Percentiles rank a stretch among this genome's conserved stretches.
phyloP scores from a whole-genome alignment of 2,888 invertebrate genomes.

The Caenorhabditis parvicauda region DNA sequence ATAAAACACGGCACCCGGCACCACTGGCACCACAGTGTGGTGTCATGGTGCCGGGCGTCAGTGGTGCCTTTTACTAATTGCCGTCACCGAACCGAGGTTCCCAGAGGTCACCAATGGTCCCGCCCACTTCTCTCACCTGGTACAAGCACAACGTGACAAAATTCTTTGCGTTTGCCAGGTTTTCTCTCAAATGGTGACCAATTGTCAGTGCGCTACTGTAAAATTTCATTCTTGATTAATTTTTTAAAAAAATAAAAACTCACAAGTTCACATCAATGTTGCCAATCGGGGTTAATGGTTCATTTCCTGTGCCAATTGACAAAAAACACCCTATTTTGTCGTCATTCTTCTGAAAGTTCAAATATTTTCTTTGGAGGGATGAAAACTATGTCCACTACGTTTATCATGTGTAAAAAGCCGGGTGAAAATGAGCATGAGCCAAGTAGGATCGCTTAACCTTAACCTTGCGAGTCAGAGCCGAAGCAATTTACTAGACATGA shows the following conservation, averaged over 20 bases:
- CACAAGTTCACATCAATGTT: slow-evolving; percentile 32
- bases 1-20: no score
- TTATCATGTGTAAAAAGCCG: no score
- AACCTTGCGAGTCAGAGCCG: neutral
- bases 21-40: no score
- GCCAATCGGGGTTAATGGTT: slow-evolving; percentile 60
- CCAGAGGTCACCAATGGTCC: no score
- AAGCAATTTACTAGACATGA: neutral
- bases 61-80: no score
- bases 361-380: no score
- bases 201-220: slow-evolving; percentile 8
- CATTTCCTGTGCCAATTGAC: slow-evolving; percentile 74
- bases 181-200: slow-evolving; percentile 76
- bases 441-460: neutral
- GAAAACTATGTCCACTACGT: no score
- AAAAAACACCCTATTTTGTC: slow-evolving; percentile 74
- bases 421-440: no score
- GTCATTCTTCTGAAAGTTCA: slow-evolving; percentile 12
- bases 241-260: no score
- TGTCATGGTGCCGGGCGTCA: no score
- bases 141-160: slow-evolving; percentile 83
- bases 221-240: slow-evolving; percentile 1
- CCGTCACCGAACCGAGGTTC: no score
- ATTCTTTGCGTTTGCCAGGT: slow-evolving; percentile 76
- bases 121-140: slow-evolving; percentile 69